These are phyloP conservation scores for Melanargia galathea DNA, from an alignment of 2,888 invertebrate species.

Conservation along the genomic window DNA sequence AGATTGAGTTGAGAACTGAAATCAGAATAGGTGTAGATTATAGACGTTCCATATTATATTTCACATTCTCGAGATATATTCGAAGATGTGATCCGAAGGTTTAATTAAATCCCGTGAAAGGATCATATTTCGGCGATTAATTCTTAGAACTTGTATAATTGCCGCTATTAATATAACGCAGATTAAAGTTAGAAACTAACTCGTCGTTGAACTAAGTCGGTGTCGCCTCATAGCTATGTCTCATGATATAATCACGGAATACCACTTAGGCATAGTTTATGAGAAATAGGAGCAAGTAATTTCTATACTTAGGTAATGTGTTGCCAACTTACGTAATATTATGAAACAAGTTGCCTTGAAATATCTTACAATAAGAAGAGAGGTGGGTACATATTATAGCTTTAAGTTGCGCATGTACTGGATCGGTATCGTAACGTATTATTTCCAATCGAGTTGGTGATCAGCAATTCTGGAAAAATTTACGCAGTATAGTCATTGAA, in stretches of 20 bases:
- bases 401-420: too few species aligned
- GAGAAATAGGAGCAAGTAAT: conserved; percentile 20
- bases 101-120: conserved; percentile 37
- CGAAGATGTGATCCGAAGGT: conserved; percentile 31
- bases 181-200: conserved; percentile 38
- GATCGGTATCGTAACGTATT: too few species aligned
- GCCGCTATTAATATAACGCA: conserved; percentile 38
- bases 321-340: conserved; percentile 1
- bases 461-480: too few species aligned
- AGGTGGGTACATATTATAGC: too few species aligned
- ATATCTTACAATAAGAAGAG: neutral
- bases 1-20: too few species aligned
- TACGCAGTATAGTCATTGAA: too few species aligned
- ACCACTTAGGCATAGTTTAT: conserved; percentile 30
- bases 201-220: conserved; percentile 25
- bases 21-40: neutral
- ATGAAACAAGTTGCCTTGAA: neutral
- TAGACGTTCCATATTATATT: conserved; percentile 29
- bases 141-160: conserved; percentile 41
- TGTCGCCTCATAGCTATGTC: conserved; percentile 22
- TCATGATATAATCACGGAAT: conserved; percentile 34
- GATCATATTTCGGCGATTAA: conserved; percentile 36
- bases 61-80: conserved; percentile 30
- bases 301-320: conserved; percentile 12
- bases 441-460: too few species aligned